phyloP scores from a whole-genome alignment of 1,140 invertebrate species.

The Cydia pomonella region DNA sequence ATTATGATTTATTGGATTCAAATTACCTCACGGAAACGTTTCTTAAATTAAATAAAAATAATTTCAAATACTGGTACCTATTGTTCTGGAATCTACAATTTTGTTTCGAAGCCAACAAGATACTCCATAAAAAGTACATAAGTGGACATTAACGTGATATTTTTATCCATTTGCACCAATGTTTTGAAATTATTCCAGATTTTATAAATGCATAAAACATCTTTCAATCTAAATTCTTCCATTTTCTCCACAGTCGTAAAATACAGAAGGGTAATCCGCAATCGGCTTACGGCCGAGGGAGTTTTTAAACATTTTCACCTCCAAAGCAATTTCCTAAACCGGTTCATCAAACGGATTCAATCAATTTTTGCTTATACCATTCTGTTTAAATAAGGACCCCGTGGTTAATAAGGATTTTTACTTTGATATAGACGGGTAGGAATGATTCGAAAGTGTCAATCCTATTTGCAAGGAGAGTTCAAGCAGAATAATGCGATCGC shows the following conservation, averaged over 20 bases:
- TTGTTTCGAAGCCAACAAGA: neutral
- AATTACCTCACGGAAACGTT: too few species aligned
- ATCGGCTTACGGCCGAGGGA: slow-evolving; percentile 55
- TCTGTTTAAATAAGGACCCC: slow-evolving; percentile 36
- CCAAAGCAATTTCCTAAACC: slow-evolving; percentile 50
- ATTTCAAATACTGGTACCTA: too few species aligned
- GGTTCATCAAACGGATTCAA: slow-evolving; percentile 44
- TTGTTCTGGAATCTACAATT: too few species aligned
- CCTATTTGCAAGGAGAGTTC: slow-evolving; percentile 8
- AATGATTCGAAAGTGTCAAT: neutral
- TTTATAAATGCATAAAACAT: slow-evolving; percentile 66
- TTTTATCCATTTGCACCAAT: slow-evolving; percentile 8
- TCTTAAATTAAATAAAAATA: too few species aligned
- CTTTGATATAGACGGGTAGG: slow-evolving; percentile 4
- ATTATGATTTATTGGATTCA: too few species aligned
- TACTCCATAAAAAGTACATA: neutral
- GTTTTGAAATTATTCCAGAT: slow-evolving; percentile 65
- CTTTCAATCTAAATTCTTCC: slow-evolving; percentile 67
- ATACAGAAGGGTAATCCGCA: slow-evolving; percentile 63
- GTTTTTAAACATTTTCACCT: slow-evolving; percentile 59
- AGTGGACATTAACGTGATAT: neutral
- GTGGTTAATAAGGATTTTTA: slow-evolving; percentile 5
- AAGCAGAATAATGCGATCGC: slow-evolving; percentile 23
- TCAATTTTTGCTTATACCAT: slow-evolving; percentile 37
- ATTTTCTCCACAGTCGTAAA: slow-evolving; percentile 62